Evolutionary conservation across 2,888 invertebrate genomes (phyloP).

Genomic region (Linyphia triangularis): DNA sequence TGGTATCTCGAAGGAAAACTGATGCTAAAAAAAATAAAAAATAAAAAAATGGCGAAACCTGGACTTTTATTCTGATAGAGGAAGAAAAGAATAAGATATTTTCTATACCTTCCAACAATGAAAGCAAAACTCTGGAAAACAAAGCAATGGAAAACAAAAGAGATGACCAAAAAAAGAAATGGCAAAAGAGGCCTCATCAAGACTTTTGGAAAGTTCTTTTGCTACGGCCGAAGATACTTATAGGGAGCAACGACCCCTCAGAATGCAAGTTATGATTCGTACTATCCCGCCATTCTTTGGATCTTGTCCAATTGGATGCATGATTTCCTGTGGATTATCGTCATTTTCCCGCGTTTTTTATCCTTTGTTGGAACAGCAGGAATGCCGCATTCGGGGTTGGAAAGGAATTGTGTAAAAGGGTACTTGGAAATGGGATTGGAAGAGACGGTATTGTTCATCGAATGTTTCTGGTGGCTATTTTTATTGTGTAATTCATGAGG

Average conservation of each 20-base stretch:
- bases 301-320: not conserved
- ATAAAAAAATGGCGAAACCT: too few relatives aligned
- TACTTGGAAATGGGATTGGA: not conserved
- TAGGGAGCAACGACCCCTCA: not conserved
- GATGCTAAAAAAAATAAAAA: too few relatives aligned
- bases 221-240: too few relatives aligned
- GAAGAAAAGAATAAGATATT: too few relatives aligned
- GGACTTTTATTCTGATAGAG: not conserved
- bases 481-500: not conserved
- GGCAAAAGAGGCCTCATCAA: not conserved
- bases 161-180: not conserved
- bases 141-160: constrained; percentile 3
- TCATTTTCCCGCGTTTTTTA: not conserved
- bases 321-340: not conserved
- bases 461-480: not conserved
- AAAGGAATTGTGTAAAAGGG: not conserved
- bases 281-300: not conserved
- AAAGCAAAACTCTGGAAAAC: not conserved
- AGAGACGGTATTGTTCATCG: not conserved
- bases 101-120: not conserved
- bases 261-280: not conserved
- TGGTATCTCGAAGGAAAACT: not conserved
- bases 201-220: not conserved
- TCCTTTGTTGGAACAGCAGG: not conserved
- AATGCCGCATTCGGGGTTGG: not conserved